A percentile compares a stretch with the other conserved stretches of the same genome.
These are phyloP conservation scores for Noctilio leporinus DNA, from an alignment of 2,113 vertebrate genomes.

Conservation along the genomic window DNA sequence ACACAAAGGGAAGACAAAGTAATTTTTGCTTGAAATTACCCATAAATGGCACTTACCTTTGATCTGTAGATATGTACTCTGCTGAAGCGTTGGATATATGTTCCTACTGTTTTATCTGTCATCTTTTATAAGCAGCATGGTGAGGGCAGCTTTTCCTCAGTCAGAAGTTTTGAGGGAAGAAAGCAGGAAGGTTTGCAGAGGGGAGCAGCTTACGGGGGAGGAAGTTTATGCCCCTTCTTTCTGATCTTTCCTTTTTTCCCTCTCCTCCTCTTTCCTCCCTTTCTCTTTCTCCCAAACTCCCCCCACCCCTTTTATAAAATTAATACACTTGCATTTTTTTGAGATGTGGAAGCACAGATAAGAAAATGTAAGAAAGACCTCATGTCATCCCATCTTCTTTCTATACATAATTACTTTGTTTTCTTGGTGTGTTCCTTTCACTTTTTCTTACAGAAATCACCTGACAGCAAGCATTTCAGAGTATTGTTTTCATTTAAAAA, in stretches of 20 bases:
- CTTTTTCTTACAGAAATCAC: not conserved
- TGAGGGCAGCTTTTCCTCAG: not conserved
- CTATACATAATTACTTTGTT: not conserved
- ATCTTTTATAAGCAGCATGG: not conserved
- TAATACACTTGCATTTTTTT: not conserved
- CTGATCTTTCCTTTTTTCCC: not conserved
- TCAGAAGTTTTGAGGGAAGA: not conserved
- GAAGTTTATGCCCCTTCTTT: not conserved
- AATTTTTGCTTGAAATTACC: slow-evolving; percentile 25
- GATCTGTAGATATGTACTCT: not conserved
- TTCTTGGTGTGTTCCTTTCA: not conserved
- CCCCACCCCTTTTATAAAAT: not conserved
- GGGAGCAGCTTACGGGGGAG: not conserved
- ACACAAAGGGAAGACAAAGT: not conserved
- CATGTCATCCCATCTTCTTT: not conserved
- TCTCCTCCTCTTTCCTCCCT: not conserved
- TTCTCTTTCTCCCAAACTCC: not conserved
- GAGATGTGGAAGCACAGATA: not conserved
- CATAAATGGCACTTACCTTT: not conserved
- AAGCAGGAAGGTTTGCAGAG: not conserved
- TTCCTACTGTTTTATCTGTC: not conserved
- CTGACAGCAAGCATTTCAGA: not conserved
- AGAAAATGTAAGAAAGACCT: not conserved
- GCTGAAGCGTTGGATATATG: not conserved
- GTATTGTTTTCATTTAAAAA: not conserved